These are phyloP conservation scores for Microchrysa polita DNA, from an alignment of 2,888 invertebrate species.

Conservation along the genomic window DNA sequence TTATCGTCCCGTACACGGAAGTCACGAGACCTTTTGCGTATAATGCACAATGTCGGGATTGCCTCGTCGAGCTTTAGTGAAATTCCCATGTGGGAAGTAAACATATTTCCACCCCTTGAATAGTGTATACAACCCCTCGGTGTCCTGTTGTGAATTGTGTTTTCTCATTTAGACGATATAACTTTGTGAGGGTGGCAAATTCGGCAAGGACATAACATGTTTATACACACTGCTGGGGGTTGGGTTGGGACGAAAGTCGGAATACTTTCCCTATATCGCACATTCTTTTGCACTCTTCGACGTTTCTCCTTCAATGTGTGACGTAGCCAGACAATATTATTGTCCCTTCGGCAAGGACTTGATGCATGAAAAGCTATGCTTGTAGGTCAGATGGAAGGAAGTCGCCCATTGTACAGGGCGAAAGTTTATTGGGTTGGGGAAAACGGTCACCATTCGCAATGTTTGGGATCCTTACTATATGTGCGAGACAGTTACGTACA, in stretches of 20 bases:
- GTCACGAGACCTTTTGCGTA: constrained; percentile 26
- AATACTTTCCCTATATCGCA: neutral
- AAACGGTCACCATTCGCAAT: constrained; percentile 2
- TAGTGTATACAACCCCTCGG: neutral
- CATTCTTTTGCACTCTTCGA: neutral
- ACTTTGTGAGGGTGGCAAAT: neutral
- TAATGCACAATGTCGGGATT: neutral
- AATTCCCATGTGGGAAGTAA: constrained; percentile 30
- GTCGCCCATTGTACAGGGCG: neutral
- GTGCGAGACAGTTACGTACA: neutral
- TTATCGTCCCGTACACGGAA: constrained; percentile 1
- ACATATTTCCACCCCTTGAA: constrained; percentile 8
- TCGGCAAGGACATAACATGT: constrained; percentile 4
- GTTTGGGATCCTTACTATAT: constrained; percentile 7
- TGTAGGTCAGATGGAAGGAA: neutral
- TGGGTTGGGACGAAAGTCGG: neutral
- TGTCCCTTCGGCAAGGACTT: constrained; percentile 10
- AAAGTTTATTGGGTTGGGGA: neutral
- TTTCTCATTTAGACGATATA: neutral
- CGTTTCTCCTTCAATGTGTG: constrained; percentile 15
- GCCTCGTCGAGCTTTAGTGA: constrained; percentile 2
- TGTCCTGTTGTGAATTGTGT: neutral
- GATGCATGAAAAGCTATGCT: constrained; percentile 26
- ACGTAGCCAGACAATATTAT: constrained; percentile 18
- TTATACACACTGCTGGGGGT: neutral